Evolutionary conservation across 2,113 vertebrate species (phyloP).

Genomic region (Psettodes erumei): DNA sequence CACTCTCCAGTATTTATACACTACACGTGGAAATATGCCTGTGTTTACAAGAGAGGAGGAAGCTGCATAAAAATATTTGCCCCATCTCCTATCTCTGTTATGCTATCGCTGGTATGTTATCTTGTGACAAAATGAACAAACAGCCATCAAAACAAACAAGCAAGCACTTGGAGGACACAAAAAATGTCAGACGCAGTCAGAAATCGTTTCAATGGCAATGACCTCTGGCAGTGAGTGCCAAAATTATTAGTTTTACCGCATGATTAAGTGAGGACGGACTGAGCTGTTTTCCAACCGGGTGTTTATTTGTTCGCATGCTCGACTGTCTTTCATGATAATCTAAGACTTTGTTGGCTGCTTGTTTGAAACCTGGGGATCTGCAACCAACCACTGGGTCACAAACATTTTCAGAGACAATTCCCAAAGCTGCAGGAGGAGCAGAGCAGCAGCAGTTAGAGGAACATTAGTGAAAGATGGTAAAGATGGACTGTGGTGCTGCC

Average conservation of each 20-base stretch:
- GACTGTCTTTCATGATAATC: conserved; percentile 54
- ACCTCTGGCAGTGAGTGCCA: conserved; percentile 44
- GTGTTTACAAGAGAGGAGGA: conserved; percentile 43
- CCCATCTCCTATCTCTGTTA: conserved; percentile 41
- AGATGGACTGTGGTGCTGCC: not conserved
- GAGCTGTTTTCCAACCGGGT: conserved; percentile 26
- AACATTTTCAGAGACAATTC: conserved; percentile 20
- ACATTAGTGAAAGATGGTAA: not conserved
- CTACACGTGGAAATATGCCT: conserved; percentile 41
- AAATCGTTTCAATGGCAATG: conserved; percentile 19
- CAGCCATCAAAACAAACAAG: conserved; percentile 57
- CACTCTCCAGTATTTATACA: conserved; percentile 50
- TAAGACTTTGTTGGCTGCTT: conserved; percentile 19
- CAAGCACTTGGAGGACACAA: conserved; percentile 57
- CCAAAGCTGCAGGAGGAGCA: not conserved
- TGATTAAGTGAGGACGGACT: conserved; percentile 31
- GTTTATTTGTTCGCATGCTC: conserved; percentile 33
- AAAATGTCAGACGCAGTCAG: conserved; percentile 23
- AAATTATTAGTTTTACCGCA: conserved; percentile 59
- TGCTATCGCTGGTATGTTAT: conserved; percentile 57
- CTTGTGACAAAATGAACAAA: conserved; percentile 64
- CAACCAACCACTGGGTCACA: conserved; percentile 1
- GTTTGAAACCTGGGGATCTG: conserved; percentile 37
- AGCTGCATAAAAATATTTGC: conserved; percentile 59
- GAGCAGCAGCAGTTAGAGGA: not conserved